These are phyloP conservation scores for Drosophila lutescens DNA, from an alignment of 2,888 invertebrate species.

Conservation along the genomic window DNA sequence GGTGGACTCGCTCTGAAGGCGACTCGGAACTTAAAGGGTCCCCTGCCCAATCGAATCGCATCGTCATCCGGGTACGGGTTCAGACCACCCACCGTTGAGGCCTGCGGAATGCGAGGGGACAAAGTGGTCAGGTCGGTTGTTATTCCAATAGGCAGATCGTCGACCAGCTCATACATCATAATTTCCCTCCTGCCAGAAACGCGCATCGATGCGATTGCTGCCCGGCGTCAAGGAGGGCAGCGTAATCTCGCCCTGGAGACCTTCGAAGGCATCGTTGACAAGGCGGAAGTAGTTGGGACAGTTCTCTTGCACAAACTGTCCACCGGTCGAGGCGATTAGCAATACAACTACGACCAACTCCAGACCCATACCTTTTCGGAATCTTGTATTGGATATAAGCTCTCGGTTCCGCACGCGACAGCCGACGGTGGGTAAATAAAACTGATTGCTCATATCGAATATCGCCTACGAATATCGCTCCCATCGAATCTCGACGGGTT, in stretches of 20 bases:
- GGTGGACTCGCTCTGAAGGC: conserved; percentile 50
- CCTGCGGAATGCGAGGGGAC: conserved; percentile 32
- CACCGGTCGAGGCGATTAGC: conserved; percentile 9
- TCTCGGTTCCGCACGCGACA: conserved; percentile 40
- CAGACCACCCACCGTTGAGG: conserved; percentile 50
- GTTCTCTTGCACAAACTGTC: conserved; percentile 59
- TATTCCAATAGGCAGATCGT: neutral
- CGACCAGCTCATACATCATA: conserved; percentile 49
- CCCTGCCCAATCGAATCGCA: conserved; percentile 6
- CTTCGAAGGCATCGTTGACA: conserved; percentile 28
- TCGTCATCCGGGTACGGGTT: conserved; percentile 56
- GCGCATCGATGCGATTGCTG: conserved; percentile 59
- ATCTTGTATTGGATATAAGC: neutral
- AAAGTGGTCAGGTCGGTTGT: conserved; percentile 17
- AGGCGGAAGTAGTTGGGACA: conserved; percentile 58
- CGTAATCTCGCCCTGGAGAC: conserved; percentile 58
- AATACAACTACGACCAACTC: neutral
- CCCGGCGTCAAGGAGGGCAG: conserved; percentile 52
- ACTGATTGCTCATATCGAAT: conserved; percentile 14
- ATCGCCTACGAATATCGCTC: conserved; percentile 3
- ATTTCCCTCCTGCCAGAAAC: conserved; percentile 52
- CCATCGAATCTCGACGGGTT: conserved; percentile 1
- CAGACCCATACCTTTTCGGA: conserved; percentile 21
- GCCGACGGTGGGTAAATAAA: conserved; percentile 37
- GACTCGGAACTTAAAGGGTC: conserved; percentile 50